Conservation (phyloP, 2,888 invertebrate genomes). For the Tanytarsus gracilentus region DNA sequence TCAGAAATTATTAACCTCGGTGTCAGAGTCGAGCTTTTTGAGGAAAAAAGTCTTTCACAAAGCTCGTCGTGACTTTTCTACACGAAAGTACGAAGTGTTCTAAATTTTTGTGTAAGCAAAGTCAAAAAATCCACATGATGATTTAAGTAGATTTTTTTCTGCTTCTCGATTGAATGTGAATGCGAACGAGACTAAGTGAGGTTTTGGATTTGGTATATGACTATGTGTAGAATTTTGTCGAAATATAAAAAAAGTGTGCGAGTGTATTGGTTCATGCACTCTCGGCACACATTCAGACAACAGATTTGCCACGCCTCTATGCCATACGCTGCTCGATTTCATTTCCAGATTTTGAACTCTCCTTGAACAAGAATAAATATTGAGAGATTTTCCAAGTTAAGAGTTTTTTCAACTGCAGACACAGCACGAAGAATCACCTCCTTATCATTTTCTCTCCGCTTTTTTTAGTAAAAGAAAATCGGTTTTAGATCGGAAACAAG, state of each 20-base stretch:
- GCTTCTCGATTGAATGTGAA: constrained; percentile 6
- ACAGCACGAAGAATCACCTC: no score
- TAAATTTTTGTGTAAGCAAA: constrained; percentile 10
- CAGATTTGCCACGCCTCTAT: constrained; percentile 19
- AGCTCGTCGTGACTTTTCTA: no score
- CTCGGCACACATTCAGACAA: constrained; percentile 6
- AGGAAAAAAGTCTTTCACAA: no score
- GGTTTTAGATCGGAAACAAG: no score
- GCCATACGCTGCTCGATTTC: constrained; percentile 6
- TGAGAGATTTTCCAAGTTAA: constrained; percentile 7
- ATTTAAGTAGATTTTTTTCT: constrained; percentile 6
- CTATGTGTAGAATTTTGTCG: neutral
- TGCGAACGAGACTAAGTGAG: constrained; percentile 3
- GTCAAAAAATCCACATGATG: constrained; percentile 4
- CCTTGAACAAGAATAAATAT: no score
- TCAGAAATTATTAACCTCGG: no score
- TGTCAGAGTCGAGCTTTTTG: no score
- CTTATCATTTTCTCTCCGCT: no score
- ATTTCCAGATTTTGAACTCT: constrained; percentile 23
- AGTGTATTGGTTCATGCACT: constrained; percentile 4
- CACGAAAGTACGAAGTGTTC: constrained; percentile 24
- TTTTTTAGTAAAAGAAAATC: no score
- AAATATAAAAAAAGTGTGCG: neutral
- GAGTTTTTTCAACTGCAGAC: constrained; percentile 14
- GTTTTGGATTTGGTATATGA: neutral